Conservation (phyloP, 2,797 vertebrate genomes). For the Cynopterus sphinx region DNA sequence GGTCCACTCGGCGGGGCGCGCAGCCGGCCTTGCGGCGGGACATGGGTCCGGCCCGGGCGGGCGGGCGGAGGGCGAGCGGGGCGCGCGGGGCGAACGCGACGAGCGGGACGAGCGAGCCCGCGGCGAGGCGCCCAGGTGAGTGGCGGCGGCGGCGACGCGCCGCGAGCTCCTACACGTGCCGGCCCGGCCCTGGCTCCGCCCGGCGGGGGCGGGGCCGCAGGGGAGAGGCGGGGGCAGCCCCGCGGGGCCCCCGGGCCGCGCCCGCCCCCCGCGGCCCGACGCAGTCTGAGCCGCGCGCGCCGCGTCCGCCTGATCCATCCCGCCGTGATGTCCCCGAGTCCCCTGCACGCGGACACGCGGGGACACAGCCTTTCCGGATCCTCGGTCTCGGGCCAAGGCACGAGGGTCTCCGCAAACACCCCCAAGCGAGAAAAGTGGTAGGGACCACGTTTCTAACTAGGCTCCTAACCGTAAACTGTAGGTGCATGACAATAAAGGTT, state of each 20-base stretch:
- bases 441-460: neutral
- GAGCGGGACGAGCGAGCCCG: neutral
- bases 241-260: neutral
- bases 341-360: neutral
- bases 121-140: constrained; percentile 65
- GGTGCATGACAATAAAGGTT: neutral
- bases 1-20: constrained; percentile 68
- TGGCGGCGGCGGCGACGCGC: constrained; percentile 70
- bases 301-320: neutral
- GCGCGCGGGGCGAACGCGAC: neutral
- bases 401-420: neutral
- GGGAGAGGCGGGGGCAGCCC: neutral
- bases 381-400: neutral
- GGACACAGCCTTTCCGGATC: neutral
- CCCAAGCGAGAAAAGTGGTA: neutral
- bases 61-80: neutral
- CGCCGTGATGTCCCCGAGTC: neutral
- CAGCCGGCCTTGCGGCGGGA: constrained; percentile 78
- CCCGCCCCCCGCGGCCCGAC: neutral
- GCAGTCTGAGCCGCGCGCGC: neutral
- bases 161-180: constrained; percentile 76
- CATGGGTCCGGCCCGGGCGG: constrained; percentile 46
- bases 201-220: constrained; percentile 19
- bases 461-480: neutral
- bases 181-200: constrained; percentile 56